Conservation (phyloP, 30 jellyfish, hydroid and myxozoan genomes). For the Cassiopea andromeda region DNA sequence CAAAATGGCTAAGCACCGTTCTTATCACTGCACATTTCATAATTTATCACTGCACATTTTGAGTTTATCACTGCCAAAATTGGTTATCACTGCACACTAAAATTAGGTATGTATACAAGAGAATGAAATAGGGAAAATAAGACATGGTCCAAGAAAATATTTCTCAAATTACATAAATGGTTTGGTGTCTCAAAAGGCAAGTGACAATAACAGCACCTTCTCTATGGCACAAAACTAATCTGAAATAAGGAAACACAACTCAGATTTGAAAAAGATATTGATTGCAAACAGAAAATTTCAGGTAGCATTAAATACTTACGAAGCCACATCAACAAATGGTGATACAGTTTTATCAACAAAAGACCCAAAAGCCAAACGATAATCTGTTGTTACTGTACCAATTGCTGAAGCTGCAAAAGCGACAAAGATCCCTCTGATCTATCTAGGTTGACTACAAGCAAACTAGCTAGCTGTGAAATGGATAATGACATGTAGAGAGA, state of each 20-base stretch:
- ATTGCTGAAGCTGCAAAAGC: slow-evolving; percentile 66
- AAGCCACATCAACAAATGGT: slow-evolving; percentile 66
- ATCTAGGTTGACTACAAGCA: no score
- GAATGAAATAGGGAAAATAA: background rate
- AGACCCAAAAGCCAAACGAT: slow-evolving; percentile 90
- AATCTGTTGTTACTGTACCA: slow-evolving; percentile 77
- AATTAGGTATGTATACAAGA: background rate
- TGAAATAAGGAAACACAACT: background rate
- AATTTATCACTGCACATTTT: no score
- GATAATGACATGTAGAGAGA: no score
- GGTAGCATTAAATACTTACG: background rate
- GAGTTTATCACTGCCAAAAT: no score
- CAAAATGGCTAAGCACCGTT: no score
- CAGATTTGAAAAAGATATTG: background rate
- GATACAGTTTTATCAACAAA: slow-evolving; percentile 91
- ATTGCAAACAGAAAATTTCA: background rate
- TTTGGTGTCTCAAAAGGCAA: background rate
- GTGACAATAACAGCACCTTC: background rate
- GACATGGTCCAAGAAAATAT: background rate
- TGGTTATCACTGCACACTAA: no score
- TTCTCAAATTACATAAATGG: background rate
- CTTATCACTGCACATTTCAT: no score
- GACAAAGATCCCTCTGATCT: no score
- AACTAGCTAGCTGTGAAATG: no score
- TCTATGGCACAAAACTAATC: no score